phyloP scores from a whole-genome alignment of 35 echinoderm and acorn worm genomes.

The Apostichopus japonicus region DNA sequence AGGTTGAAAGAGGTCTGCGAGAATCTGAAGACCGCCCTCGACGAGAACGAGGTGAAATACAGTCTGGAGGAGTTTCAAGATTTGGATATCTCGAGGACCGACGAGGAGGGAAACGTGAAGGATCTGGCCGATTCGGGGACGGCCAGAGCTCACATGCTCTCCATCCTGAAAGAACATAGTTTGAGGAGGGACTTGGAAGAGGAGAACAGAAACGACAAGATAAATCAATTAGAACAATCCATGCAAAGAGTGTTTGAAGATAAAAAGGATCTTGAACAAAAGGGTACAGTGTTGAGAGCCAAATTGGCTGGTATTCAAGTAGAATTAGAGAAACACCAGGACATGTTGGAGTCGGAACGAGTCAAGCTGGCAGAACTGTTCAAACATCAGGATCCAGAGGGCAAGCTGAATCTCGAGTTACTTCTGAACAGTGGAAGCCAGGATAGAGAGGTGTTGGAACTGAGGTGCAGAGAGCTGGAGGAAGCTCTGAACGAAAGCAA shows the following conservation, averaged over 20 bases:
- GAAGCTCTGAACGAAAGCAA: slow-evolving; percentile 81
- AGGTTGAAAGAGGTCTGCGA: slow-evolving; percentile 57
- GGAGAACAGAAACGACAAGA: slow-evolving; percentile 75
- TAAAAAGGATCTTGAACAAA: slow-evolving; percentile 73
- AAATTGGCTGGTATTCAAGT: slow-evolving; percentile 76
- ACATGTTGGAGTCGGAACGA: slow-evolving; percentile 66
- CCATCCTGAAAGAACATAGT: slow-evolving; percentile 70
- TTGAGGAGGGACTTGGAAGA: slow-evolving; percentile 69
- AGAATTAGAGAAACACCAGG: slow-evolving; percentile 73
- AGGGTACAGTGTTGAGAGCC: slow-evolving; percentile 70
- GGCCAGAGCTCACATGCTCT: slow-evolving; percentile 63
- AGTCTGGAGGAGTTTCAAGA: slow-evolving; percentile 73
- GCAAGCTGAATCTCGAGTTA: slow-evolving; percentile 68
- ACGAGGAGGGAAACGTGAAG: slow-evolving; percentile 45
- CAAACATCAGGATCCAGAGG: slow-evolving; percentile 83
- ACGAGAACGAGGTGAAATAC: slow-evolving; percentile 70
- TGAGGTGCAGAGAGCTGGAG: slow-evolving; percentile 61
- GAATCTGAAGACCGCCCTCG: slow-evolving; percentile 64
- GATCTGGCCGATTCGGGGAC: slow-evolving; percentile 50
- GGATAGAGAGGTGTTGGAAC: slow-evolving; percentile 83
- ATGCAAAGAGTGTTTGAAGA: slow-evolving; percentile 64
- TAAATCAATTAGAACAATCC: slow-evolving; percentile 64
- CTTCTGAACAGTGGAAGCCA: slow-evolving; percentile 69
- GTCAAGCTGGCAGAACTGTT: slow-evolving; percentile 69
- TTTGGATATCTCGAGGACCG: slow-evolving; percentile 63